Conservation (phyloP, 1,140 invertebrate genomes). For the Dendroctonus valens region DNA sequence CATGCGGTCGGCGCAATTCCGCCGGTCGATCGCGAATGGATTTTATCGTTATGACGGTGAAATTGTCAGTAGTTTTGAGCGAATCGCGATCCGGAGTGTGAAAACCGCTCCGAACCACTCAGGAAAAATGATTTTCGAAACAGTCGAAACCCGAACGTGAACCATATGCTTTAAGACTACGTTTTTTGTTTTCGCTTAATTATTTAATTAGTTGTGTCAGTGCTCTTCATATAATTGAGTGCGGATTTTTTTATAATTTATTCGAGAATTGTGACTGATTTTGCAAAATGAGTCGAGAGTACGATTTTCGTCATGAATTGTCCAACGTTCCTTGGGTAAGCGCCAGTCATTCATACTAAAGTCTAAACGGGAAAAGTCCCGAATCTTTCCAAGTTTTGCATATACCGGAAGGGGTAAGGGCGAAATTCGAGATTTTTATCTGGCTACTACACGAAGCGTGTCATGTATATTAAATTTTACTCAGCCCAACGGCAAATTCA, state of each 20-base stretch:
- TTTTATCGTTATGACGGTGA: slow-evolving; percentile 9
- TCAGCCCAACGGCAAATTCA: too few species aligned
- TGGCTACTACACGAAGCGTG: too few species aligned
- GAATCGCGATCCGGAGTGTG: slow-evolving; percentile 5
- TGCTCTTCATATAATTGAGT: too few species aligned
- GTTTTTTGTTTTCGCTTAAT: too few species aligned
- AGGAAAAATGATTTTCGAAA: neutral
- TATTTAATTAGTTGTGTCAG: too few species aligned
- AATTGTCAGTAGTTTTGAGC: slow-evolving; percentile 22
- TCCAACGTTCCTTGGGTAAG: slow-evolving; percentile 45
- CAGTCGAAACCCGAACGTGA: too few species aligned
- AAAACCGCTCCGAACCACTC: slow-evolving; percentile 5
- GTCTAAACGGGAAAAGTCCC: neutral
- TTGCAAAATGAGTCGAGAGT: slow-evolving; percentile 37
- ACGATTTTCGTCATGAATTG: slow-evolving; percentile 43
- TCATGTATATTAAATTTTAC: too few species aligned
- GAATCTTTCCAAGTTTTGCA: too few species aligned
- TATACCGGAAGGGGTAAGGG: too few species aligned
- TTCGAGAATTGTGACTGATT: slow-evolving; percentile 16
- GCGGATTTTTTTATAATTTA: slow-evolving; percentile 16
- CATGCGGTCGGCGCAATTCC: slow-evolving; percentile 10
- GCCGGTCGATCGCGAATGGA: slow-evolving; percentile 21
- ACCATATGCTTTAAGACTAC: too few species aligned
- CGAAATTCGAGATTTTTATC: too few species aligned
- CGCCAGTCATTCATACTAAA: slow-evolving; percentile 14